Percentiles rank a stretch among this genome's conserved stretches.
Evolutionary conservation across 2,113 vertebrate genomes (phyloP).

Genomic region (Tympanuchus pallidicinctus): DNA sequence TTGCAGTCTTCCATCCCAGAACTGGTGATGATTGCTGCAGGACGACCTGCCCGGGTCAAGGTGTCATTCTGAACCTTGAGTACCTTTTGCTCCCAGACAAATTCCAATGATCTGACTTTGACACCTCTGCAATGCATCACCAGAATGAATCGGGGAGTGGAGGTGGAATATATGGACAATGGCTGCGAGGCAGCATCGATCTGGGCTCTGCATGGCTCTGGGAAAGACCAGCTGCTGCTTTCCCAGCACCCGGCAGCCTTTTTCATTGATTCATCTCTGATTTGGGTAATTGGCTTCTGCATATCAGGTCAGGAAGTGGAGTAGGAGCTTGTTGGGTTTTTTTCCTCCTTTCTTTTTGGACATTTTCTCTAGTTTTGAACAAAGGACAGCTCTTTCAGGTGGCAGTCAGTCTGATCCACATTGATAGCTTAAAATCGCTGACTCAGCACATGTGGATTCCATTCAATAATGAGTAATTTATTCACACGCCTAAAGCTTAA

Average conservation of each 20-base stretch:
- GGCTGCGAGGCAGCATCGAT: background rate
- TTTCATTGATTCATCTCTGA: background rate
- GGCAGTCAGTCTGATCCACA: background rate
- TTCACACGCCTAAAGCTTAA: background rate
- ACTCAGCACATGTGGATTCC: background rate
- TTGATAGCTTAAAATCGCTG: background rate
- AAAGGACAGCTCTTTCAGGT: background rate
- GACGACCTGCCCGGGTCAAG: background rate
- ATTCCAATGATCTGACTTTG: conserved; percentile 19
- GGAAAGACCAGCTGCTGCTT: background rate
- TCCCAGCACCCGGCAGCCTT: background rate
- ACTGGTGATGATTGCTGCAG: conserved; percentile 33
- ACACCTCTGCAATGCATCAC: conserved; percentile 6
- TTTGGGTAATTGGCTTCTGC: background rate
- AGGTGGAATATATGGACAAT: background rate
- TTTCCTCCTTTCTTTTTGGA: background rate
- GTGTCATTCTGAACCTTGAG: conserved; percentile 14
- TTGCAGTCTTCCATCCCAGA: background rate
- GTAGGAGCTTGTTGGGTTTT: background rate
- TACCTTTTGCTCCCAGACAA: background rate
- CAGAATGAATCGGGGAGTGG: background rate
- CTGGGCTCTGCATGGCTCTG: background rate
- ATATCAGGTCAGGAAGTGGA: background rate
- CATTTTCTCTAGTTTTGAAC: background rate
- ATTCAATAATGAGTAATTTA: background rate